Conservation (phyloP, 1,140 invertebrate species). For the Psix sp. region DNA sequence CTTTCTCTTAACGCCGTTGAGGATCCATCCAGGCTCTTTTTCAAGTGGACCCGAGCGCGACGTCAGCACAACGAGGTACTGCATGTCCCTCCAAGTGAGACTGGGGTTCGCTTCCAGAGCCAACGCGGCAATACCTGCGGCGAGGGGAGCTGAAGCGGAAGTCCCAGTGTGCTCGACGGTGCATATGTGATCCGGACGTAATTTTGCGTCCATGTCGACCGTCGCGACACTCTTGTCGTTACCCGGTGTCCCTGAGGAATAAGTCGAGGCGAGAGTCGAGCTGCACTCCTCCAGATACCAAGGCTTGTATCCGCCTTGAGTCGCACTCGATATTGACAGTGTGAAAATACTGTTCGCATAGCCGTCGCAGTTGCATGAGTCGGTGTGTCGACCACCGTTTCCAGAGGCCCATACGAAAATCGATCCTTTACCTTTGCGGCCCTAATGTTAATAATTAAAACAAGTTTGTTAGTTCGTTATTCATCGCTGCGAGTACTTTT, state of each 20-base stretch:
- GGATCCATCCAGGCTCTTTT: conserved; percentile 92
- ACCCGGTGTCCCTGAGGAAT: conserved; percentile 95
- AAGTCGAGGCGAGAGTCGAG: conserved; percentile 96
- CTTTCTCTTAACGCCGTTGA: conserved; percentile 94
- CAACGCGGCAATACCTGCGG: conserved; percentile 95
- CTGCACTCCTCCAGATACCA: conserved; percentile 99
- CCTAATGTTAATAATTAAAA: conserved; percentile 79
- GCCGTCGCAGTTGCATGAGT: conserved; percentile 99
- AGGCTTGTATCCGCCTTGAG: conserved; percentile 96
- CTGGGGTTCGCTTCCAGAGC: conserved; percentile 95
- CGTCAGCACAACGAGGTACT: conserved; percentile 96
- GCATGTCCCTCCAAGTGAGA: conserved; percentile 98
- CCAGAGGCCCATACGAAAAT: conserved; percentile 99
- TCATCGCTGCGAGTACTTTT: too few relatives aligned
- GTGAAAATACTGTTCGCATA: conserved; percentile 99
- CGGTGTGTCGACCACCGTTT: conserved; percentile 96
- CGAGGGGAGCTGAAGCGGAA: conserved; percentile 95
- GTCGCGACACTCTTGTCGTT: conserved; percentile 96
- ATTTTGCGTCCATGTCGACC: conserved; percentile 94
- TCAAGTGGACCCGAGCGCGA: conserved; percentile 88
- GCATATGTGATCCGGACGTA: conserved; percentile 90
- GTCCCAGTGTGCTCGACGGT: conserved; percentile 94
- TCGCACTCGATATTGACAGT: conserved; percentile 96
- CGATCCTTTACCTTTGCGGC: conserved; percentile 96
- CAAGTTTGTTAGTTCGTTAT: too few relatives aligned